Conservation (phyloP, 2,797 vertebrate species). For the Xerus rutilus region DNA sequence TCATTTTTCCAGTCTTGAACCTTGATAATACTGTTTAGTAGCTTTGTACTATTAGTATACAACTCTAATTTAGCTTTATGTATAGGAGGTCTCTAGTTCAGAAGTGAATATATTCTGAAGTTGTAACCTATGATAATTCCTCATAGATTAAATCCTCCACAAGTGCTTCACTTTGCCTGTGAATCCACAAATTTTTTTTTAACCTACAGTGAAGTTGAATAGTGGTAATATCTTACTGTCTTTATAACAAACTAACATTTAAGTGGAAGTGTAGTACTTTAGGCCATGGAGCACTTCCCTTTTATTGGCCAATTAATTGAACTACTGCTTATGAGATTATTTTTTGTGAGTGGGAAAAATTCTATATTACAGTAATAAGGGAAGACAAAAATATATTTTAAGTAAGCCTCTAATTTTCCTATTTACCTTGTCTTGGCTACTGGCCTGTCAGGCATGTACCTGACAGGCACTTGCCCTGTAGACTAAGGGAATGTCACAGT, state of each 20-base stretch:
- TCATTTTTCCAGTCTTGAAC: slow-evolving; percentile 59
- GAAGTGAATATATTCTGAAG: slow-evolving; percentile 45
- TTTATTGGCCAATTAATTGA: slow-evolving; percentile 36
- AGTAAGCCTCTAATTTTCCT: background rate
- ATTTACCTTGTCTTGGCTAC: slow-evolving; percentile 4
- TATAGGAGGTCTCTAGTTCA: slow-evolving; percentile 8
- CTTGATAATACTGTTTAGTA: slow-evolving; percentile 34
- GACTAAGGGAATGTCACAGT: background rate
- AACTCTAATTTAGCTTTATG: slow-evolving; percentile 46
- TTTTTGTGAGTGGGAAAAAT: background rate
- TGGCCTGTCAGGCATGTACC: background rate
- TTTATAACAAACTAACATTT: slow-evolving; percentile 57
- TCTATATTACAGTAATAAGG: background rate
- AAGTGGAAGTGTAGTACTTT: background rate
- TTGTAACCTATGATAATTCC: slow-evolving; percentile 4
- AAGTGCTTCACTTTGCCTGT: background rate
- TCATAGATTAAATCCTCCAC: background rate
- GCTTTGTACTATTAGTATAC: slow-evolving; percentile 4
- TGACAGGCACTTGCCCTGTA: background rate
- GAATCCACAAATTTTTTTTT: slow-evolving; percentile 12
- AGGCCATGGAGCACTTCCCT: background rate
- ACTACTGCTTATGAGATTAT: background rate
- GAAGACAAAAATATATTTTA: slow-evolving; percentile 2
- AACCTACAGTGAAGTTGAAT: slow-evolving; percentile 4
- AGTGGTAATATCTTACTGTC: background rate